A percentile compares a stretch with the other conserved stretches of the same genome.
Conservation (phyloP, 92 coral and sea anemone species). For the Heteractis magnifica region DNA sequence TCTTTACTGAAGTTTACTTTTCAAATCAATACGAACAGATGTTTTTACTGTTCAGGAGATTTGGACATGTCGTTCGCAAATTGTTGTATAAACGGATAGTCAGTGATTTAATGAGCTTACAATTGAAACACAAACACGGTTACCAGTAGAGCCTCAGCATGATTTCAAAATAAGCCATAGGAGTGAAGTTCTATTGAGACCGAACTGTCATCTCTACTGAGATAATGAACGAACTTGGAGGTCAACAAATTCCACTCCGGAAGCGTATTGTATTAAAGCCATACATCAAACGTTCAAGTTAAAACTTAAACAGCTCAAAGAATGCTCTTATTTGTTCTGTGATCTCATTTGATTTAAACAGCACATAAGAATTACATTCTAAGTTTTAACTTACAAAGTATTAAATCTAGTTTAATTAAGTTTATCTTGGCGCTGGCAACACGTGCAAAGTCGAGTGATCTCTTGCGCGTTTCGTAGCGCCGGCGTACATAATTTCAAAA, state of each 20-base stretch:
- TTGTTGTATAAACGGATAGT: slow-evolving; percentile 17
- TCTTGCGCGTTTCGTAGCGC: background rate
- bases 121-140: slow-evolving; percentile 15
- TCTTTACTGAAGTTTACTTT: background rate
- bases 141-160: background rate
- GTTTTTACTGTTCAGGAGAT: background rate
- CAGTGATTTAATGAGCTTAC: slow-evolving; percentile 19
- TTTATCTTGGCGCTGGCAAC: background rate
- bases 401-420: background rate
- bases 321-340: background rate
- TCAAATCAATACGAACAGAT: background rate
- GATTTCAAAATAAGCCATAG: no score
- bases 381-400: background rate
- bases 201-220: background rate
- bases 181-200: no score
- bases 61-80: background rate
- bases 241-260: no score
- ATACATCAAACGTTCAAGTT: no score
- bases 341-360: background rate
- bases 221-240: background rate
- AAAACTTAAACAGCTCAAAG: background rate
- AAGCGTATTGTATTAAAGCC: no score
- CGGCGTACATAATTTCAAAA: background rate
- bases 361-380: background rate
- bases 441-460: background rate